phyloP scores from a whole-genome alignment of 2,888 invertebrate genomes.

The Embidobia sp. region DNA sequence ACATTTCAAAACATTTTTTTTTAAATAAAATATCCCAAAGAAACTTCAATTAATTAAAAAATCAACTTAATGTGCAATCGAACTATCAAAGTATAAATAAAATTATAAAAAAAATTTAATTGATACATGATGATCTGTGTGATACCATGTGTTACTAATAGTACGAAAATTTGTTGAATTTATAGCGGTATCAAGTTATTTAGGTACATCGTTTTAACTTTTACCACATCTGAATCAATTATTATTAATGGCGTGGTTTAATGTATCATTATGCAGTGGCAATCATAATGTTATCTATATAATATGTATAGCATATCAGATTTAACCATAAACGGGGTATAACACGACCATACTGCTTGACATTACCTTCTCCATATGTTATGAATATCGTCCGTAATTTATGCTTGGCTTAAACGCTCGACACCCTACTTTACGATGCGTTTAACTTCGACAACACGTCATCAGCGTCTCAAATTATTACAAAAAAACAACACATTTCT shows the following conservation, averaged over 20 bases:
- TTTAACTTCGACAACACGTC: conserved; percentile 56
- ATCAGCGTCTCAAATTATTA: conserved; percentile 50
- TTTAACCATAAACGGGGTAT: conserved; percentile 53
- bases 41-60: no score
- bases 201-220: no score
- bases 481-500: no score
- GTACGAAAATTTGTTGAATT: no score
- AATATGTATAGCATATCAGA: conserved; percentile 60
- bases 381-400: conserved; percentile 71
- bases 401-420: conserved; percentile 74
- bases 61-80: no score
- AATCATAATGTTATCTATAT: conserved; percentile 31
- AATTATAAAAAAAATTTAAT: neutral
- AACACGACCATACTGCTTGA: conserved; percentile 72
- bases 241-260: conserved; percentile 5
- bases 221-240: conserved; percentile 1
- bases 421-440: conserved; percentile 70
- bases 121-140: no score
- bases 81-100: no score
- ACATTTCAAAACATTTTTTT: no score
- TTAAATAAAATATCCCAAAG: no score
- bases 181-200: no score
- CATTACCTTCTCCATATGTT: conserved; percentile 71
- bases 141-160: no score
- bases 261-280: conserved; percentile 33